A percentile compares a stretch with the other conserved stretches of the same genome.
Conservation (phyloP, 2,888 invertebrate species). For the Pachymerium ferrugineum region DNA sequence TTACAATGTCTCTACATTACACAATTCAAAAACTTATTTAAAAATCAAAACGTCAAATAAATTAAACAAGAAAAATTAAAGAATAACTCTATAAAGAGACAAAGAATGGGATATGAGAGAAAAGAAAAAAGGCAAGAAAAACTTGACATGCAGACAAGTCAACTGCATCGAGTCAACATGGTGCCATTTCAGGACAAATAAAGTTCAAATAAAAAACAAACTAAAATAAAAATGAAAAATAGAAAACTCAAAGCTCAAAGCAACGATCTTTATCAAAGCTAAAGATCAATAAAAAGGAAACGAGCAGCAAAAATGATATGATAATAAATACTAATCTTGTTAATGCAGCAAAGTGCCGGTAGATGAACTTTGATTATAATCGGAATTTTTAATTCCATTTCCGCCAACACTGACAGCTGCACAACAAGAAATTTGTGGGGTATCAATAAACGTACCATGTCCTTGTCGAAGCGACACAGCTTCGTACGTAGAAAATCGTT, state of each 20-base stretch:
- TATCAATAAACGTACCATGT: conserved; percentile 38
- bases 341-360: neutral
- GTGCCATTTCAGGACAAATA: neutral
- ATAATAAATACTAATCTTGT: neutral
- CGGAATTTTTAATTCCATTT: neutral
- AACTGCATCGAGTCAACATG: neutral
- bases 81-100: neutral
- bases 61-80: neutral
- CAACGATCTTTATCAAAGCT: neutral
- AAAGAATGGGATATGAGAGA: neutral
- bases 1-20: conserved; percentile 72
- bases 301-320: neutral
- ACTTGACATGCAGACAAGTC: conserved; percentile 17
- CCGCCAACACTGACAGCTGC: no score
- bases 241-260: neutral
- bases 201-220: neutral
- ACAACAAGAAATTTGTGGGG: neutral
- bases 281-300: neutral
- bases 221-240: neutral
- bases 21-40: neutral
- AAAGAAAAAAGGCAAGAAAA: neutral
- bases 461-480: conserved; percentile 62
- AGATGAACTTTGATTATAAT: neutral
- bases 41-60: conserved; percentile 33
- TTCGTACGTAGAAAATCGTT: conserved; percentile 83